phyloP scores from a whole-genome alignment of 53 echinoderm and acorn worm species.

The Temnopleurus reevesii region DNA sequence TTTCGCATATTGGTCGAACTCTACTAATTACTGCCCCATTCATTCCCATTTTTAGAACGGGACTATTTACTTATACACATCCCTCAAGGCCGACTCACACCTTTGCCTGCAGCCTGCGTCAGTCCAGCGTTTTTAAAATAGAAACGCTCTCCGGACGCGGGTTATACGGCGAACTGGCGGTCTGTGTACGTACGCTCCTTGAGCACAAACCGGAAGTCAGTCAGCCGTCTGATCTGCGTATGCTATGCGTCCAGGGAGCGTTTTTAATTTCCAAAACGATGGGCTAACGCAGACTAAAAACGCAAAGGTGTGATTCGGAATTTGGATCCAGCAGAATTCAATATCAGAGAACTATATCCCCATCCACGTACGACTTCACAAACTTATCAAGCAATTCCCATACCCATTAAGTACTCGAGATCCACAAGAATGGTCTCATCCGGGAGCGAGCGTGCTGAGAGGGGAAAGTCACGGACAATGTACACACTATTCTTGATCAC shows the following conservation, averaged over 20 bases:
- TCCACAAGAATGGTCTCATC: slow-evolving; percentile 17
- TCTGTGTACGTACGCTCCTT: too few species aligned
- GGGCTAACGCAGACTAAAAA: too few species aligned
- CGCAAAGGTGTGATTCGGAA: too few species aligned
- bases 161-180: too few species aligned
- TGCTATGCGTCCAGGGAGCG: too few species aligned
- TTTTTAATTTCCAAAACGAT: too few species aligned
- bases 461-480: not conserved
- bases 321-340: not conserved
- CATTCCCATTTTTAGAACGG: not conserved
- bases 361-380: not conserved
- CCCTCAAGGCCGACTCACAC: too few species aligned
- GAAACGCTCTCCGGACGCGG: too few species aligned
- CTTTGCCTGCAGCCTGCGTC: too few species aligned
- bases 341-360: slow-evolving; percentile 6
- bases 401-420: slow-evolving; percentile 52
- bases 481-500: not conserved
- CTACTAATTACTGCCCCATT: not conserved
- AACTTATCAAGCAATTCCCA: slow-evolving; percentile 31
- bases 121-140: too few species aligned
- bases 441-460: slow-evolving; percentile 9
- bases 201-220: too few species aligned
- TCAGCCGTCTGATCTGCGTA: too few species aligned
- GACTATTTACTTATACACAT: slow-evolving; percentile 38
- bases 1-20: not conserved